A percentile compares a stretch with the other conserved stretches of the same genome.
These are phyloP conservation scores for Apis cerana DNA, from an alignment of 1,140 invertebrate species.

Conservation along the genomic window DNA sequence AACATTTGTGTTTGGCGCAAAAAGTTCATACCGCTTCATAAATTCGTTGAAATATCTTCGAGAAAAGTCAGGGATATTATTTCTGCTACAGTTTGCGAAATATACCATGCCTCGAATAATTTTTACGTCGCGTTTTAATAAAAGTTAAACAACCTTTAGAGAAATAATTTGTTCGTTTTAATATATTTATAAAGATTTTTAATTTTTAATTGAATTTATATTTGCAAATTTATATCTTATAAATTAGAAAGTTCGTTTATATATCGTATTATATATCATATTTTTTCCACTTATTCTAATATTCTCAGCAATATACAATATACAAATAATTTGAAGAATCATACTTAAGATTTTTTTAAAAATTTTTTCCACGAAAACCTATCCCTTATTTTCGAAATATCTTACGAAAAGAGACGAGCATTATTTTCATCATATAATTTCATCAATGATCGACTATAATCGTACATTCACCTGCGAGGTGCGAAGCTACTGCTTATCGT, in stretches of 20 bases:
- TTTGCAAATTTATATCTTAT: too few species aligned
- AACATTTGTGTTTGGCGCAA: not conserved
- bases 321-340: too few species aligned
- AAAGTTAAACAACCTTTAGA: too few species aligned
- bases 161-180: too few species aligned
- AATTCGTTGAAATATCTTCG: slow-evolving; percentile 1
- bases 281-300: too few species aligned
- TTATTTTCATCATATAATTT: slow-evolving; percentile 20
- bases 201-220: too few species aligned
- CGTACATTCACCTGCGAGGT: slow-evolving; percentile 3
- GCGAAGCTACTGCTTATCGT: slow-evolving; percentile 17
- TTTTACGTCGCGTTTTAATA: not conserved
- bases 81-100: not conserved
- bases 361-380: not conserved
- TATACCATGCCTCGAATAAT: too few species aligned
- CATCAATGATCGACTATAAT: not conserved
- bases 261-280: too few species aligned
- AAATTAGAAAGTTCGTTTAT: too few species aligned
- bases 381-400: not conserved
- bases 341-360: too few species aligned
- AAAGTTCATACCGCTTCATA: not conserved
- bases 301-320: too few species aligned
- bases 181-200: too few species aligned
- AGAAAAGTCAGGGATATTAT: not conserved
- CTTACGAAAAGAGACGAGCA: not conserved